phyloP scores from a whole-genome alignment of 2,113 vertebrate species.

The Pampusana beccarii region DNA sequence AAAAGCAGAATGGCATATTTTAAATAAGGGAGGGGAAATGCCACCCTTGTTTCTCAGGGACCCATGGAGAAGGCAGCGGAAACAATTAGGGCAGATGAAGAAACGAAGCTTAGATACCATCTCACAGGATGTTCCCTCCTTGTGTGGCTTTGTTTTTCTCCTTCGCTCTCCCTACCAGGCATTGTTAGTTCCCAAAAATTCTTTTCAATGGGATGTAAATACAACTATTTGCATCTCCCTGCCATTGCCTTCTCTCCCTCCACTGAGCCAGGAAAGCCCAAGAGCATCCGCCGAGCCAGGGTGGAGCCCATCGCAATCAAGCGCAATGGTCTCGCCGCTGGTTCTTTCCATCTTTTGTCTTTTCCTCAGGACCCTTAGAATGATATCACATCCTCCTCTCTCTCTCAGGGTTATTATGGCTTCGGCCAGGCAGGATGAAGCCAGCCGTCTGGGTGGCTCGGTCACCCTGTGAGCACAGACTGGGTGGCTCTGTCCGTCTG shows the following conservation, averaged over 20 bases:
- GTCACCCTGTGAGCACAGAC: not conserved
- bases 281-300: slow-evolving; percentile 31
- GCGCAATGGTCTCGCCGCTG: not conserved
- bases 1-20: not conserved
- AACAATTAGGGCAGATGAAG: slow-evolving; percentile 45
- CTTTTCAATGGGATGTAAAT: slow-evolving; percentile 60
- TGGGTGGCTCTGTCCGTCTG: not conserved
- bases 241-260: not conserved
- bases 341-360: slow-evolving; percentile 62
- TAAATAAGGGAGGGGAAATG: not conserved
- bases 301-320: slow-evolving; percentile 46
- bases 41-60: not conserved
- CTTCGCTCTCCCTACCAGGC: not conserved
- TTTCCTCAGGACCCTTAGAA: slow-evolving; percentile 28
- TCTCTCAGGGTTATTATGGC: slow-evolving; percentile 54
- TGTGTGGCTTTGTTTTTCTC: slow-evolving; percentile 44
- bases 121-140: slow-evolving; percentile 52
- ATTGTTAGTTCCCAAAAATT: slow-evolving; percentile 54
- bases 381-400: slow-evolving; percentile 65
- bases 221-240: slow-evolving; percentile 13
- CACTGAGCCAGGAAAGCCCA: slow-evolving; percentile 36
- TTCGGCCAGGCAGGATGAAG: slow-evolving; percentile 39
- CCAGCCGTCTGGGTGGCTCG: slow-evolving; percentile 31
- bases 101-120: slow-evolving; percentile 23
- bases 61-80: not conserved